These are phyloP conservation scores for Porites divaricata DNA, from an alignment of 92 coral and sea anemone genomes.

Conservation along the genomic window DNA sequence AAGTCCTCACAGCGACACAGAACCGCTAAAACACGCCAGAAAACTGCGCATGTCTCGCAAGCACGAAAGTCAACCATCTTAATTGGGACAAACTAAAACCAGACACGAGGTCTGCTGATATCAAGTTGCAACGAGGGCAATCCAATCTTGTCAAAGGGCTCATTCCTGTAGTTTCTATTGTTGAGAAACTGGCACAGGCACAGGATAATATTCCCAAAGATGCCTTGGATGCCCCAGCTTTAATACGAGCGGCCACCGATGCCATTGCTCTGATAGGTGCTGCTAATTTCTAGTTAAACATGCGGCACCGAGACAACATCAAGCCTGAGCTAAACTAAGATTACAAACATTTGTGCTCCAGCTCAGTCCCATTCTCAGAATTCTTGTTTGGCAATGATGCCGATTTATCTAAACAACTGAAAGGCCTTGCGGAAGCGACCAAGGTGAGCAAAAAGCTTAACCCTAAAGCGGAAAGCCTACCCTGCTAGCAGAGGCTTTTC, in stretches of 20 bases:
- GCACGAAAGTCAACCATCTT: slow-evolving; percentile 57
- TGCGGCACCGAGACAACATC: slow-evolving; percentile 57
- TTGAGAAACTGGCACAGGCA: slow-evolving; percentile 41
- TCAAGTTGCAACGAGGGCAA: slow-evolving; percentile 60
- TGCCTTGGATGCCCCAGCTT: slow-evolving; percentile 40
- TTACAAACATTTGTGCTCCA: slow-evolving; percentile 63
- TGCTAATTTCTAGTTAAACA: slow-evolving; percentile 18
- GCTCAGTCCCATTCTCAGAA: slow-evolving; percentile 57
- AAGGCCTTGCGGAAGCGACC: slow-evolving; percentile 48
- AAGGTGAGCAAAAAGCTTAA: slow-evolving; percentile 22
- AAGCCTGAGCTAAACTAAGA: slow-evolving; percentile 57
- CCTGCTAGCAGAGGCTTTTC: too few relatives aligned
- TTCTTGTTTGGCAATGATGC: slow-evolving; percentile 57
- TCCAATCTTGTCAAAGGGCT: slow-evolving; percentile 63
- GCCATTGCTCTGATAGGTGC: slow-evolving; percentile 1
- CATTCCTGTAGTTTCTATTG: slow-evolving; percentile 45
- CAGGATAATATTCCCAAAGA: slow-evolving; percentile 52
- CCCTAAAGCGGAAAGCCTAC: neutral
- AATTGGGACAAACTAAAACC: slow-evolving; percentile 63
- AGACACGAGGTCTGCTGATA: slow-evolving; percentile 40
- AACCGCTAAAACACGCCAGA: slow-evolving; percentile 48
- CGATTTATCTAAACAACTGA: slow-evolving; percentile 64
- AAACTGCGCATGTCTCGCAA: slow-evolving; percentile 47
- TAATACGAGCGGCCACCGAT: slow-evolving; percentile 31
- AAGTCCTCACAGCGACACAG: slow-evolving; percentile 52